phyloP scores from a whole-genome alignment of 1,140 invertebrate genomes.

The Aradophagus sp. region DNA sequence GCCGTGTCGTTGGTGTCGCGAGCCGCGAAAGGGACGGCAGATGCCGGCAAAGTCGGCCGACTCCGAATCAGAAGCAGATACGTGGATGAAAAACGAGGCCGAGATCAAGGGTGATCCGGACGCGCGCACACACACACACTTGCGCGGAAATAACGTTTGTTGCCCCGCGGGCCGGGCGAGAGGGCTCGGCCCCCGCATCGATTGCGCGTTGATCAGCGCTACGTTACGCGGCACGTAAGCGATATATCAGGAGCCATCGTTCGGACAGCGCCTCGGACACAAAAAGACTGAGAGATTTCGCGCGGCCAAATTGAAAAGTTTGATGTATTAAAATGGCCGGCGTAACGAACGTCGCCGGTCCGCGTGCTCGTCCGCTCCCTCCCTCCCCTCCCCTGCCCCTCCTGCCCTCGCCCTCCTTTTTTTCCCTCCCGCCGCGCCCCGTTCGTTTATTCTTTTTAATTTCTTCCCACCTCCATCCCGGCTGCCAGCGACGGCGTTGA shows the following conservation, averaged over 20 bases:
- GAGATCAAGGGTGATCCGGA: slow-evolving; percentile 55
- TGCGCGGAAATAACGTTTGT: too few species aligned
- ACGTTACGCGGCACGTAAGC: slow-evolving; percentile 64
- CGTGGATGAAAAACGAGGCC: slow-evolving; percentile 53
- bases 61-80: slow-evolving; percentile 28
- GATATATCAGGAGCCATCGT: slow-evolving; percentile 66
- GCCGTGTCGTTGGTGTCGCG: slow-evolving; percentile 48
- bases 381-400: slow-evolving; percentile 1
- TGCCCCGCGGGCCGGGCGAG: too few species aligned
- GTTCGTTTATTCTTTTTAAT: slow-evolving; percentile 2
- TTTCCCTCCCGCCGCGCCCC: not conserved
- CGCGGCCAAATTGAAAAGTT: slow-evolving; percentile 68
- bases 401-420: not conserved
- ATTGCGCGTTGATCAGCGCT: slow-evolving; percentile 54
- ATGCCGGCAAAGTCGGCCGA: slow-evolving; percentile 10
- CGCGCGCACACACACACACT: too few species aligned
- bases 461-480: too few species aligned
- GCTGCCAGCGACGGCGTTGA: slow-evolving; percentile 9
- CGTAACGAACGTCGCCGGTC: slow-evolving; percentile 35
- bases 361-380: slow-evolving; percentile 9
- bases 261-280: slow-evolving; percentile 36
- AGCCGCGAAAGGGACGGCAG: slow-evolving; percentile 2
- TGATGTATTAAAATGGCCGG: slow-evolving; percentile 68
- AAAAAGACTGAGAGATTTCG: slow-evolving; percentile 51
- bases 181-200: too few species aligned